A percentile compares a stretch with the other conserved stretches of the same genome.
Evolutionary conservation across 2,797 vertebrate species (phyloP).

Genomic region (Malurus splendens): DNA sequence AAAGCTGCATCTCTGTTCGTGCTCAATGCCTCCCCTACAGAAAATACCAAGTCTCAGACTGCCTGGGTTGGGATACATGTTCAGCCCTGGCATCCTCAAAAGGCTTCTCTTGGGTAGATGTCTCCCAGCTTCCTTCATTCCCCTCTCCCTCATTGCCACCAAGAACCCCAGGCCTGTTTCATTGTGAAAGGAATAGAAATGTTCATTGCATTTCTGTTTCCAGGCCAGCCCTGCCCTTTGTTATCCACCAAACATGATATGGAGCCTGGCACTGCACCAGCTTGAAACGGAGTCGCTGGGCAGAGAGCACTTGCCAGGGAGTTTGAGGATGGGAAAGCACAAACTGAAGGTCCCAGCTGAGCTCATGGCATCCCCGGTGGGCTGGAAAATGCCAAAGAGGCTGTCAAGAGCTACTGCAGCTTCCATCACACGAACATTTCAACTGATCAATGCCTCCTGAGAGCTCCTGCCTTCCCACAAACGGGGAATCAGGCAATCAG

Average conservation of each 20-base stretch:
- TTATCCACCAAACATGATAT: not conserved
- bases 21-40: not conserved
- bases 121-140: not conserved
- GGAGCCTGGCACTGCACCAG: not conserved
- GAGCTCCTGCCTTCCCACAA: not conserved
- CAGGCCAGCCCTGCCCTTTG: conserved; percentile 10
- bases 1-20: not conserved
- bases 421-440: not conserved
- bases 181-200: not conserved
- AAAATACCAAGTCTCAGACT: not conserved
- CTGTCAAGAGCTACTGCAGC: not conserved
- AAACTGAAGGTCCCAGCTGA: rapidly evolving
- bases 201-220: not conserved
- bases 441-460: not conserved
- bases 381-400: not conserved
- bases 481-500: no score
- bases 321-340: not conserved
- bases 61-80: not conserved
- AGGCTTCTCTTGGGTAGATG: not conserved
- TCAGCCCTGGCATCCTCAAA: not conserved
- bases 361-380: not conserved
- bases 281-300: not conserved
- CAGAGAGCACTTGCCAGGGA: not conserved
- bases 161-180: not conserved
- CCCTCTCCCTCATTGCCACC: not conserved